These are phyloP conservation scores for Thereva nobilitata DNA, from an alignment of 2,888 invertebrate genomes.

Conservation along the genomic window DNA sequence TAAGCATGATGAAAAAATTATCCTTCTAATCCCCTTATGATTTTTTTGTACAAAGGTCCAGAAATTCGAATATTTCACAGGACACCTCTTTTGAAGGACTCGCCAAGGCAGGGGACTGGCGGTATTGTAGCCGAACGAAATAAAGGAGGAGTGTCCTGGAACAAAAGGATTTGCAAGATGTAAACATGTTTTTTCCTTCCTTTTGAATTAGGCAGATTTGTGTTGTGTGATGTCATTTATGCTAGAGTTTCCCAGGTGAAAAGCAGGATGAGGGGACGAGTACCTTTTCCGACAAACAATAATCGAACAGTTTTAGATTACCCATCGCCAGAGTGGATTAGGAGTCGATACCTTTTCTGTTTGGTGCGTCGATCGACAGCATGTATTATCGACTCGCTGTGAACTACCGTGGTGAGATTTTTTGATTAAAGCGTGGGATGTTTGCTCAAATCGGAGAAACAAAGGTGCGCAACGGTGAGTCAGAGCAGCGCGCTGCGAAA, in stretches of 20 bases:
- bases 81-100: background rate
- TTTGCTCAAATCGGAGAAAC: background rate
- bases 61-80: constrained; percentile 21
- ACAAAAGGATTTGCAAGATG: constrained; percentile 34
- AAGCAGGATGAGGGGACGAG: too few relatives aligned
- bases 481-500: constrained; percentile 16
- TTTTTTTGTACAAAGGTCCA: constrained; percentile 21
- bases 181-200: constrained; percentile 20
- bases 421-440: too few relatives aligned
- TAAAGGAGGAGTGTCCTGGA: constrained; percentile 16
- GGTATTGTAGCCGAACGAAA: too few relatives aligned
- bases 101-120: too few relatives aligned
- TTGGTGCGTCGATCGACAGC: background rate
- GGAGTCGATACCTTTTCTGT: background rate
- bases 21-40: constrained; percentile 31
- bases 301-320: constrained; percentile 27
- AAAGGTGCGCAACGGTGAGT: background rate
- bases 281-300: background rate
- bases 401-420: too few relatives aligned
- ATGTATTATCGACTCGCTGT: background rate
- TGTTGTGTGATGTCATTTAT: background rate
- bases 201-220: background rate
- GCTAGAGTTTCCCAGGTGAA: background rate
- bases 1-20: constrained; percentile 2
- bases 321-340: constrained; percentile 19